Conservation (phyloP, 1,140 invertebrate species). For the Caenorhabditis latens region DNA sequence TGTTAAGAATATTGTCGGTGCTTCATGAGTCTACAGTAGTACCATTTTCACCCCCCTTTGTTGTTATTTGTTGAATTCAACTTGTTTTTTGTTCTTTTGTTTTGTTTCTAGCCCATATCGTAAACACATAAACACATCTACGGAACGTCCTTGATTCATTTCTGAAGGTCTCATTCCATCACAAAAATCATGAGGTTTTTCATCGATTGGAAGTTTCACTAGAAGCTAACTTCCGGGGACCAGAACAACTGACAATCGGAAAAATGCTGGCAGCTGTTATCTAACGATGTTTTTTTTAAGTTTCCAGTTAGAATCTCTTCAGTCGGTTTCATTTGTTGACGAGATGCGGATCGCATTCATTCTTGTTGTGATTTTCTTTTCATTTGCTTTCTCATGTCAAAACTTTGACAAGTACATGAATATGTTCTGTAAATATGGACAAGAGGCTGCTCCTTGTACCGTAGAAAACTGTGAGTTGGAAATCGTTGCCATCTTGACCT, state of each 20-base stretch:
- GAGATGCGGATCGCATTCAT: constrained; percentile 33
- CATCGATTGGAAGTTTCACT: not conserved
- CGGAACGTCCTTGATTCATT: not conserved
- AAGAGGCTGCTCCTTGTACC: constrained; percentile 49
- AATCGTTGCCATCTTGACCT: not conserved
- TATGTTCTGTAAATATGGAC: constrained; percentile 60
- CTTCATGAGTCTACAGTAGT: not conserved
- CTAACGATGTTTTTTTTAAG: not conserved
- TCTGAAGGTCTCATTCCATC: not conserved
- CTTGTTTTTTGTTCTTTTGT: not conserved
- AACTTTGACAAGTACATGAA: constrained; percentile 62
- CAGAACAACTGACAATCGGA: constrained; percentile 37
- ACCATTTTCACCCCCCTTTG: not conserved
- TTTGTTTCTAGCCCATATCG: not conserved
- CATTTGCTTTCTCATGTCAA: constrained; percentile 9
- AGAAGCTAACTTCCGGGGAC: not conserved
- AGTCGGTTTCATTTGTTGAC: not conserved
- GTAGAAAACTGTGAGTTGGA: constrained; percentile 28
- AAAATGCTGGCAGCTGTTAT: constrained; percentile 21
- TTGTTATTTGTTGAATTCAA: constrained; percentile 28
- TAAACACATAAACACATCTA: not conserved
- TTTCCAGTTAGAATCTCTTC: not conserved
- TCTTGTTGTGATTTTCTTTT: constrained; percentile 26
- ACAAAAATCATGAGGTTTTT: not conserved
- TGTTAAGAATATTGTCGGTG: constrained; percentile 61